Conservation (phyloP, 2,888 invertebrate genomes). For the Smittia sp. region DNA sequence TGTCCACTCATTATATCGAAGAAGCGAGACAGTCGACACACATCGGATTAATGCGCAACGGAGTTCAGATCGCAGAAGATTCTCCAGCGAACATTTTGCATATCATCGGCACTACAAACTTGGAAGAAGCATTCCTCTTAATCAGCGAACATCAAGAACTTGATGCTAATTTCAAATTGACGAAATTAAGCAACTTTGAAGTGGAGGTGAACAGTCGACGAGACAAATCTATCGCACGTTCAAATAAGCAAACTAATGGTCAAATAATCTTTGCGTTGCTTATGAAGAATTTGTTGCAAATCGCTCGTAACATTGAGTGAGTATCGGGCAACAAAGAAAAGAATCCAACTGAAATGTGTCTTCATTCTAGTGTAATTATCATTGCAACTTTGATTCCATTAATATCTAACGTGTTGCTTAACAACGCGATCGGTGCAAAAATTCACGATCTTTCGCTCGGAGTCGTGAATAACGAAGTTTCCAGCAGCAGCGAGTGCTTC, state of each 20-base stretch:
- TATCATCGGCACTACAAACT: slow-evolving; percentile 61
- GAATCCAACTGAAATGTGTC: too few species aligned
- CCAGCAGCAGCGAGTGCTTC: background rate
- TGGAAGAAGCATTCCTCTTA: slow-evolving; percentile 79
- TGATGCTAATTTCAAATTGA: too few species aligned
- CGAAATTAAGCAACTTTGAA: too few species aligned
- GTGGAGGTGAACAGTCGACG: background rate
- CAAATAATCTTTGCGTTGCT: background rate
- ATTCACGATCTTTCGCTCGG: background rate
- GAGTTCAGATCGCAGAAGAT: slow-evolving; percentile 73
- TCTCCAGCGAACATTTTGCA: slow-evolving; percentile 65
- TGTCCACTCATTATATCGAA: slow-evolving; percentile 94
- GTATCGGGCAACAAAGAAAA: too few species aligned
- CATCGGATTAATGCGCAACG: slow-evolving; percentile 80
- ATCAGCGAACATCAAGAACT: slow-evolving; percentile 57
- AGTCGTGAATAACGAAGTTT: slow-evolving; percentile 18
- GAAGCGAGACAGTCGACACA: slow-evolving; percentile 77
- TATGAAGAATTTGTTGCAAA: background rate
- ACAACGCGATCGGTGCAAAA: background rate
- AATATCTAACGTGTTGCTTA: background rate
- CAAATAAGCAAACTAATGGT: too few species aligned
- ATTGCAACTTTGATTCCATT: background rate
- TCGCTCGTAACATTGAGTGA: background rate
- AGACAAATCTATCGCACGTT: background rate
- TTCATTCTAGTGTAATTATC: background rate